Base-by-base conservation (phyloP, 1,140 invertebrate genomes). In the Philopotamus ludificatus region DNA sequence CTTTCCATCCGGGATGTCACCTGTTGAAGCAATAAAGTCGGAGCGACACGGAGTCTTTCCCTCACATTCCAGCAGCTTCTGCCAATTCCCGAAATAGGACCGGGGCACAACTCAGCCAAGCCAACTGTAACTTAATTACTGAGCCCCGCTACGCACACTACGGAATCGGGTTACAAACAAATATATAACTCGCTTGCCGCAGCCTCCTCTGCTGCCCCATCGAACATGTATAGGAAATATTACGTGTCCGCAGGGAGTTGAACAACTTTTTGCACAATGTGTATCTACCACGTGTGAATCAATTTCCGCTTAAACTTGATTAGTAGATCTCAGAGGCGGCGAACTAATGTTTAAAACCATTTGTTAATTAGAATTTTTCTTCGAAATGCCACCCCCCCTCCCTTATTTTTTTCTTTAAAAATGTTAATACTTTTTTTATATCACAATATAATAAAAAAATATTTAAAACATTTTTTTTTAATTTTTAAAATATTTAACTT, bases 41-140 rank as follows among this genome's bases (percentile, higher is more conserved):
- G 12, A 34, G 12, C 4, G 4, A 34, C 4, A 34, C 12, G 28
- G 12, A 34, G 28, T 22, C 12, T 16, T 22, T 4, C 26, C 25
- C 28, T 7, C 12, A 34, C 4, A 12, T 22, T 28, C 51, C 25
- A 12, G 25, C 4, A 55, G 39, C 28, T 55, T 55, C 51, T 26
- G 4, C 22, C 51, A 55, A 34, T 55, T 55, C 28, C 51, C 51
- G 28, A 39, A n/a, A n/a, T n/a, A n/a, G n/a, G n/a, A n/a, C n/a
- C n/a, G n/a, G n/a, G n/a, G n/a, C n/a, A n/a, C n/a, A n/a, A n/a
- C n/a, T n/a, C n/a, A n/a, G n/a, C n/a, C 51, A 28, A 55, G 28
- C 25, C 28, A 34, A 55, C 51, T 15, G 51, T 55, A 55, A 55
- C 51, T 55, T 55, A 55, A 55, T 55, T 55, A 55, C 51, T 28